Evolutionary conservation across 1,140 invertebrate genomes (phyloP).

Genomic region (Zaprionus ornatus): DNA sequence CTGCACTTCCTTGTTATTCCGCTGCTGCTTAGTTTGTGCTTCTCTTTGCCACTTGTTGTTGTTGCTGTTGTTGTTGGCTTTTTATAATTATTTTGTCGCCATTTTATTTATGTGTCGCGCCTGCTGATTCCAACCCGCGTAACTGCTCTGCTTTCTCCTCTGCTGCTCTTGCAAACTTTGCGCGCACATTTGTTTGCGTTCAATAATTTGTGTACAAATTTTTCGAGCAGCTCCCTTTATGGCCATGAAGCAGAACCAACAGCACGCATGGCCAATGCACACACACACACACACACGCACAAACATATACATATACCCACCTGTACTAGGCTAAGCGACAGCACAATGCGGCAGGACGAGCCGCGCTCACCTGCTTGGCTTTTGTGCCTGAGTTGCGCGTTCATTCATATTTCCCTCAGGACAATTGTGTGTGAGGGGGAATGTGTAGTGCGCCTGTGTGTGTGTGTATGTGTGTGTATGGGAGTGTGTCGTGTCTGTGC

Average conservation of each 20-base stretch:
- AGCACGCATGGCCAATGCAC: conserved; percentile 22
- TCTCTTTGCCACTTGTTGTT: neutral
- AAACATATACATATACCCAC: neutral
- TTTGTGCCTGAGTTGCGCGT: conserved; percentile 48
- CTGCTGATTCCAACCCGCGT: neutral
- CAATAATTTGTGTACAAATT: conserved; percentile 79
- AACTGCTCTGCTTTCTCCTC: neutral
- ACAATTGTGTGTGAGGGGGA: conserved; percentile 46
- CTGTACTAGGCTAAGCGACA: conserved; percentile 19
- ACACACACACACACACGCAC: conserved; percentile 3
- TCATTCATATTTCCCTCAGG: conserved; percentile 76
- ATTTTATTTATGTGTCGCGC: conserved; percentile 58
- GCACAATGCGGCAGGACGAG: conserved; percentile 36
- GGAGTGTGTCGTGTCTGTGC: neutral
- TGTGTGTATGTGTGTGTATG: conserved; percentile 14
- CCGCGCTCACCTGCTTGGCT: conserved; percentile 48
- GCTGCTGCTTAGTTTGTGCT: conserved; percentile 12
- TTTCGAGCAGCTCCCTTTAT: conserved; percentile 63
- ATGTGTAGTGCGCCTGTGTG: neutral
- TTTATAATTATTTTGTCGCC: conserved; percentile 76
- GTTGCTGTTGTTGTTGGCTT: conserved; percentile 3
- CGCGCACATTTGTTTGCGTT: conserved; percentile 58
- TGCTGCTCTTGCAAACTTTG: conserved; percentile 24
- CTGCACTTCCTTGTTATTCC: conserved; percentile 46
- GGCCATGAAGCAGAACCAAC: conserved; percentile 65